Evolutionary conservation across 2,113 vertebrate genomes (phyloP), one percentile per base, ranked within the genome.

Genomic region (Nesoenas mayeri): DNA sequence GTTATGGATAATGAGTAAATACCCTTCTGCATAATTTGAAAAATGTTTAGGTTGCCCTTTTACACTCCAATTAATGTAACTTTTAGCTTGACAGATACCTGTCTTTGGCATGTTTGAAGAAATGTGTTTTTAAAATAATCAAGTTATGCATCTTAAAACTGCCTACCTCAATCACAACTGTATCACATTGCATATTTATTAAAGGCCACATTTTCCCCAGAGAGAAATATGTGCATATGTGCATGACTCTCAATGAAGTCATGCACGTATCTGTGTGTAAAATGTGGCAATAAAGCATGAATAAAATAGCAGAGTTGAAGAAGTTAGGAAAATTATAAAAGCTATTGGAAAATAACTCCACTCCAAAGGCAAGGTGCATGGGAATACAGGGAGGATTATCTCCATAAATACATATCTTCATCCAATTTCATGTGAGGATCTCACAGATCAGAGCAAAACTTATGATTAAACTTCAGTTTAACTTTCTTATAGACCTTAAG

Each of bases 121-220:
- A 91, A 88, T 38, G 36, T 88, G n/a, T 5, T 80, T 89, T 79
- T n/a, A 15, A 93, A 94, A 96, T 90, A 81, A 95, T 79, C 36
- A 72, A 91, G 34, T 79, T 58, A 72, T n/a, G 78, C 53, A 89
- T 77, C 79, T 92, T 89, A 62, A 83, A 95, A 61, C 71, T 90
- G 26, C 36, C 62, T 88, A 34, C 22, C 19, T 90, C 77, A 56
- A 71, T 93, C 79, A 88, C 32, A 85, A 26, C 51, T 66, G 40
- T 79, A 40, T 24, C 54, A 79, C 47, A 54, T 4, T 47, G 66
- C 66, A 10, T 75, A 87, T 79, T 85, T 88, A 85, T 85, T 79
- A 77, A 82, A 72, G 66, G 47, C 10, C 25, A 75, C 11, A 26
- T 82, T 85, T 88, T 77, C 66, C 74, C 42, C 77, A 71, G 42